A percentile compares a stretch with the other conserved stretches of the same genome.
Evolutionary conservation across 2,888 invertebrate species (phyloP).

Genomic region (Neoascia interrupta): DNA sequence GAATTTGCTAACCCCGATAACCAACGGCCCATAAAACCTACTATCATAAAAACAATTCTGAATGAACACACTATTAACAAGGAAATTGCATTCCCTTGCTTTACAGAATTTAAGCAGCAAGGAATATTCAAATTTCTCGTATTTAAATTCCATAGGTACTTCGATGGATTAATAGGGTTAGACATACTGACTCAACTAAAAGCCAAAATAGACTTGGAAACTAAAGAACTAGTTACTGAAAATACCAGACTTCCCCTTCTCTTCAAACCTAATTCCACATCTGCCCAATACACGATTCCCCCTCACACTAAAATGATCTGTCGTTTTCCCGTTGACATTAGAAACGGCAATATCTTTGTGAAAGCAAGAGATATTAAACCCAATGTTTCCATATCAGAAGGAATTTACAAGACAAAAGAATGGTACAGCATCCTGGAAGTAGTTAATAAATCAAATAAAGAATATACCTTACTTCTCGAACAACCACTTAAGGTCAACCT

Average conservation of each 20-base stretch:
- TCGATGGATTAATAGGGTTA: background rate
- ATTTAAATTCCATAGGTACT: conserved; percentile 3
- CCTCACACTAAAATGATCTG: background rate
- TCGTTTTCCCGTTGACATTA: background rate
- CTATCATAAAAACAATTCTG: background rate
- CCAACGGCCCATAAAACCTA: background rate
- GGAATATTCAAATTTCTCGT: conserved; percentile 2
- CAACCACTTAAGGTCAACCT: background rate
- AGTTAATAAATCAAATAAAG: background rate
- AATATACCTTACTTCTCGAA: background rate
- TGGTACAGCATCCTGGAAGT: conserved; percentile 6
- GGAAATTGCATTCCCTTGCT: background rate
- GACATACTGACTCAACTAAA: background rate
- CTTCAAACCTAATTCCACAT: conserved; percentile 1
- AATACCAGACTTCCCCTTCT: background rate
- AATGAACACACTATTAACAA: background rate
- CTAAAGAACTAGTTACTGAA: background rate
- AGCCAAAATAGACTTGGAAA: background rate
- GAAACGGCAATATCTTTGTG: background rate
- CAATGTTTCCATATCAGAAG: conserved; percentile 5
- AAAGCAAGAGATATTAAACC: background rate
- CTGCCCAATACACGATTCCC: background rate
- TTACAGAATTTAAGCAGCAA: background rate
- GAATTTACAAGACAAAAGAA: background rate
- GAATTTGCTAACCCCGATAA: background rate